phyloP scores from a whole-genome alignment of 2,888 invertebrate species.

The Heliconius hortense region DNA sequence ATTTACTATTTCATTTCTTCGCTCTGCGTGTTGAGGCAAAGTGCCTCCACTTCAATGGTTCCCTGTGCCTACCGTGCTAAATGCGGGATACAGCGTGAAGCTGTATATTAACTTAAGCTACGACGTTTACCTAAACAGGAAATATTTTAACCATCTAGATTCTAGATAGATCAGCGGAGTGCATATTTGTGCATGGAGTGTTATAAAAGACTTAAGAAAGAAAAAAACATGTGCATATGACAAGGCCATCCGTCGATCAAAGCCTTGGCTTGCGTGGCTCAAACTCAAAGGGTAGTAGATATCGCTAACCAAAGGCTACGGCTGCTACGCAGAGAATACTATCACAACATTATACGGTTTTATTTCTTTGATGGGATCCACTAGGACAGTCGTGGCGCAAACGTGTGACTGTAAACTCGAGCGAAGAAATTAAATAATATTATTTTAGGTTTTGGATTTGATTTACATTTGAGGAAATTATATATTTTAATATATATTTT shows the following conservation, averaged over 20 bases:
- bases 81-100: too few relatives aligned
- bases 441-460: too few relatives aligned
- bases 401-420: too few relatives aligned
- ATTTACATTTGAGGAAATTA: too few relatives aligned
- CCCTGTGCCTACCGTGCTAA: too few relatives aligned
- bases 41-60: too few relatives aligned
- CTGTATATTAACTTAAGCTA: not conserved
- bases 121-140: not conserved
- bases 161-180: not conserved
- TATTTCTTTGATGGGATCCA: not conserved
- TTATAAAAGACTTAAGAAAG: not conserved
- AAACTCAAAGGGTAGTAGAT: conserved; percentile 9
- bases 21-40: too few relatives aligned
- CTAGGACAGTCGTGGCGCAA: too few relatives aligned
- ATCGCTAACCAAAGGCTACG: not conserved
- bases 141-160: not conserved
- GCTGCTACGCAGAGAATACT: not conserved
- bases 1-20: too few relatives aligned
- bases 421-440: too few relatives aligned
- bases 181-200: not conserved
- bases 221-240: not conserved
- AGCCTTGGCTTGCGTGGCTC: not conserved
- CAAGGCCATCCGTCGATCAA: not conserved
- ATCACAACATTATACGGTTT: not conserved
- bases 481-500: too few relatives aligned